Evolutionary conservation across 1,140 invertebrate genomes (phyloP).

Genomic region (Daktulosphaira vitifoliae): DNA sequence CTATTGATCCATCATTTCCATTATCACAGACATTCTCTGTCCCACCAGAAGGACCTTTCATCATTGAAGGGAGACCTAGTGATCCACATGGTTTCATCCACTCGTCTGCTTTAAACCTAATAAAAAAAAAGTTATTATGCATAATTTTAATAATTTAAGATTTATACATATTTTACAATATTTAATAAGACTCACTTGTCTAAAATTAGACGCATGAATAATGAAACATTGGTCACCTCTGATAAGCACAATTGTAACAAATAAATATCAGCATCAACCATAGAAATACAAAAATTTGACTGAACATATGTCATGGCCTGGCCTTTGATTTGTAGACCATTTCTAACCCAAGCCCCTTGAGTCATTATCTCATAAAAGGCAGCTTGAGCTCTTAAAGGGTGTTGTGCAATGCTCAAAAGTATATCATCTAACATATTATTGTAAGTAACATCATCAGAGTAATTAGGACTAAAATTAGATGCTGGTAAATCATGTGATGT

Average conservation of each 20-base stretch:
- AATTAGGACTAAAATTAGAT: too few relatives aligned
- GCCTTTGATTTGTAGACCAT: constrained; percentile 93
- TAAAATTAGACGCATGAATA: constrained; percentile 76
- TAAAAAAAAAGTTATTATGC: too few relatives aligned
- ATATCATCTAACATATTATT: too few relatives aligned
- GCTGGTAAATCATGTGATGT: too few relatives aligned
- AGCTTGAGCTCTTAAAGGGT: constrained; percentile 53
- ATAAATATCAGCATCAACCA: constrained; percentile 94
- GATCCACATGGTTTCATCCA: constrained; percentile 38
- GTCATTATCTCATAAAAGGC: constrained; percentile 90
- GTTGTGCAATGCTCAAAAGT: neutral
- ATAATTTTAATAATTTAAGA: too few relatives aligned
- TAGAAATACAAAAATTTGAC: constrained; percentile 96
- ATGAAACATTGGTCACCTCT: constrained; percentile 65
- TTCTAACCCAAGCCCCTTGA: constrained; percentile 83
- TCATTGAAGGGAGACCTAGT: constrained; percentile 42
- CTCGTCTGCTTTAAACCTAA: constrained; percentile 72
- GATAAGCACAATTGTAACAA: constrained; percentile 86
- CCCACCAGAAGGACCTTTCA: too few relatives aligned
- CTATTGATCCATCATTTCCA: constrained; percentile 6
- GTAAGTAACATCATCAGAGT: too few relatives aligned
- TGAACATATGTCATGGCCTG: constrained; percentile 99
- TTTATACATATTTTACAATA: too few relatives aligned
- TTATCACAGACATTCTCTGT: neutral
- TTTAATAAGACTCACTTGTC: constrained; percentile 84